Conservation (phyloP, 2,888 invertebrate genomes). For the Mesorhabditis belari region DNA sequence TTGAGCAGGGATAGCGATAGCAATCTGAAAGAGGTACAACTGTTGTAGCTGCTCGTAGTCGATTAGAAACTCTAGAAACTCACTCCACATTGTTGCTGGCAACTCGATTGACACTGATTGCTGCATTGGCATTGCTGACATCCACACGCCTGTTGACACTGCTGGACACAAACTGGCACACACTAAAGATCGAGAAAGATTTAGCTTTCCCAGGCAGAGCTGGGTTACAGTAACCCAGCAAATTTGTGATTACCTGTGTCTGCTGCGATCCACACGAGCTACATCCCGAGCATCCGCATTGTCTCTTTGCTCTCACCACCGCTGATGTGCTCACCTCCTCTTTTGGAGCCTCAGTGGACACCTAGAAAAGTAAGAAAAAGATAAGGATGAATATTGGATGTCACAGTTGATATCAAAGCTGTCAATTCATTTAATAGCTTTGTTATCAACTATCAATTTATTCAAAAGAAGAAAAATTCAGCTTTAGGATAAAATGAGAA, state of each 20-base stretch:
- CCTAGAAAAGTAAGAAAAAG: not conserved
- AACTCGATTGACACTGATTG: conserved; percentile 29
- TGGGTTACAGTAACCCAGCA: not conserved
- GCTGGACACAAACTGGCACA: conserved; percentile 33
- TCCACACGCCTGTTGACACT: conserved; percentile 28
- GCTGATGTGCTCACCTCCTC: not conserved
- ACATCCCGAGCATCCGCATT: not conserved
- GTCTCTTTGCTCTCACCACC: not conserved
- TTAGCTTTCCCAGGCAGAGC: not conserved
- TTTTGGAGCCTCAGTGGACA: not conserved
- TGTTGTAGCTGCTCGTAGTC: not conserved
- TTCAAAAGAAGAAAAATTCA: no score
- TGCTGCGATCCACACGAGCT: not conserved
- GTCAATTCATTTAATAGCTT: no score
- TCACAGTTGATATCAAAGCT: not conserved
- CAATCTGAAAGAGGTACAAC: conserved; percentile 7
- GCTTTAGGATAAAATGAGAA: no score
- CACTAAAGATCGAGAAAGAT: conserved; percentile 11
- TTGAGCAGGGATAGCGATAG: conserved; percentile 11
- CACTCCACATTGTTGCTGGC: conserved; percentile 32
- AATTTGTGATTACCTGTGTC: not conserved
- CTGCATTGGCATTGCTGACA: conserved; percentile 22
- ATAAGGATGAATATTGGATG: not conserved
- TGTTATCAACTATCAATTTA: no score
- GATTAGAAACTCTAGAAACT: not conserved